Percentiles rank a stretch among this genome's conserved stretches.
Evolutionary conservation across 1,140 invertebrate genomes (phyloP).

Genomic region (Megathymus violae): DNA sequence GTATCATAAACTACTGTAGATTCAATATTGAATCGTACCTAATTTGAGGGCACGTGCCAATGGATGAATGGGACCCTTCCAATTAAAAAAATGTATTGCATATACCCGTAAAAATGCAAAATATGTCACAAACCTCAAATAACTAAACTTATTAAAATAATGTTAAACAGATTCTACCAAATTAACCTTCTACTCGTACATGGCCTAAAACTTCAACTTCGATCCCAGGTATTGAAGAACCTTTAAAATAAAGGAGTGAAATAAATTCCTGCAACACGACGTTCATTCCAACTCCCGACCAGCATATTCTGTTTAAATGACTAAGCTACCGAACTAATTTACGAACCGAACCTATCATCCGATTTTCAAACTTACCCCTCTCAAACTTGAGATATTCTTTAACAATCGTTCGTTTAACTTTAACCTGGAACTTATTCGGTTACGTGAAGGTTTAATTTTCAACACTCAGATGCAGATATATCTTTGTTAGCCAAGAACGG

Average conservation of each 20-base stretch:
- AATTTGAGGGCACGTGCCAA: too few relatives aligned
- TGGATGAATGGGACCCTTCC: too few relatives aligned
- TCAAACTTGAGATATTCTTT: constrained; percentile 33
- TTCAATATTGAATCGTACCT: too few relatives aligned
- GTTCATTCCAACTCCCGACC: background rate
- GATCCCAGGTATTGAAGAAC: background rate
- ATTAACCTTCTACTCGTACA: background rate
- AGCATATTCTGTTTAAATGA: constrained; percentile 28
- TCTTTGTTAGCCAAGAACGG: constrained; percentile 1
- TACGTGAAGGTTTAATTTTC: background rate
- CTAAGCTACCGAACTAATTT: constrained; percentile 26
- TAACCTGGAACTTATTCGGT: background rate
- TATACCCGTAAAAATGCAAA: too few relatives aligned
- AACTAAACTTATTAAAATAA: too few relatives aligned
- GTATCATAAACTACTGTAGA: too few relatives aligned
- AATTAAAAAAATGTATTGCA: too few relatives aligned
- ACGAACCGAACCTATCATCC: constrained; percentile 30
- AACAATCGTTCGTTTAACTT: background rate
- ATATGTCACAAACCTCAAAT: too few relatives aligned
- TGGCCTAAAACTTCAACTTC: background rate
- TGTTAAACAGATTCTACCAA: too few relatives aligned
- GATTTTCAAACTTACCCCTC: constrained; percentile 29
- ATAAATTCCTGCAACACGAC: background rate
- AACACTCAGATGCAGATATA: background rate
- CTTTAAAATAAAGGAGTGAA: background rate